These are phyloP conservation scores for Proisotoma minuta DNA, from an alignment of 2,888 invertebrate genomes.

Conservation along the genomic window DNA sequence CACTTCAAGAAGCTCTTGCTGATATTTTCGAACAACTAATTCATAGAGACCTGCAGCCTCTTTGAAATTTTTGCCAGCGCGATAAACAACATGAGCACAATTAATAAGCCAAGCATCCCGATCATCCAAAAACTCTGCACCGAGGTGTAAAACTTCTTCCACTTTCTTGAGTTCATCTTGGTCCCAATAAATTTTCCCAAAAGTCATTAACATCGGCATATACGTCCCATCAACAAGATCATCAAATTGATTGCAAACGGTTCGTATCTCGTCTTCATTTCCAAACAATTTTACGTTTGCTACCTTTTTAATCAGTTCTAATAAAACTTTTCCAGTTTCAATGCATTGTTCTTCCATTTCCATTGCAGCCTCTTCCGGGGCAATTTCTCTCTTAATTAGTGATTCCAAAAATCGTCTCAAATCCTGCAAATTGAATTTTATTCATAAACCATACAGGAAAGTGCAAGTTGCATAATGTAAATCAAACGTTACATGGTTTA, in stretches of 20 bases:
- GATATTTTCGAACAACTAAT: slow-evolving; percentile 50
- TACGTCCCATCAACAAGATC: slow-evolving; percentile 60
- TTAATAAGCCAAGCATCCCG: slow-evolving; percentile 96
- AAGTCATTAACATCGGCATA: slow-evolving; percentile 97
- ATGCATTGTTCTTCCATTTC: slow-evolving; percentile 92
- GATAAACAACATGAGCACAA: slow-evolving; percentile 96
- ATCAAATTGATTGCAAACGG: slow-evolving; percentile 40
- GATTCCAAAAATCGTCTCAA: slow-evolving; percentile 94
- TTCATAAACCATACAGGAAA: too few species aligned
- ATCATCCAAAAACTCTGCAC: slow-evolving; percentile 95
- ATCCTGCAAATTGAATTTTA: slow-evolving; percentile 57
- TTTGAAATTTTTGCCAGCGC: slow-evolving; percentile 98
- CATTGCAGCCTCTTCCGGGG: slow-evolving; percentile 90
- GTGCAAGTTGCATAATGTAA: neutral
- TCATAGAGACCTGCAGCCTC: slow-evolving; percentile 98
- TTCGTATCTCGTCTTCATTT: slow-evolving; percentile 31
- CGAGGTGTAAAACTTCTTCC: slow-evolving; percentile 92
- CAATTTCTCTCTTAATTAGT: slow-evolving; percentile 92
- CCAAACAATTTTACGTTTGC: slow-evolving; percentile 30
- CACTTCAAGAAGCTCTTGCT: slow-evolving; percentile 61
- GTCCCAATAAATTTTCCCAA: slow-evolving; percentile 98
- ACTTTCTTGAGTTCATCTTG: slow-evolving; percentile 92
- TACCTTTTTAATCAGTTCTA: slow-evolving; percentile 84
- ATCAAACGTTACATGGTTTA: slow-evolving; percentile 67
- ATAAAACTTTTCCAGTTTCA: slow-evolving; percentile 79